Base-by-base conservation (phyloP, 2,888 invertebrate genomes). In the Lycocerus yunnanus region DNA sequence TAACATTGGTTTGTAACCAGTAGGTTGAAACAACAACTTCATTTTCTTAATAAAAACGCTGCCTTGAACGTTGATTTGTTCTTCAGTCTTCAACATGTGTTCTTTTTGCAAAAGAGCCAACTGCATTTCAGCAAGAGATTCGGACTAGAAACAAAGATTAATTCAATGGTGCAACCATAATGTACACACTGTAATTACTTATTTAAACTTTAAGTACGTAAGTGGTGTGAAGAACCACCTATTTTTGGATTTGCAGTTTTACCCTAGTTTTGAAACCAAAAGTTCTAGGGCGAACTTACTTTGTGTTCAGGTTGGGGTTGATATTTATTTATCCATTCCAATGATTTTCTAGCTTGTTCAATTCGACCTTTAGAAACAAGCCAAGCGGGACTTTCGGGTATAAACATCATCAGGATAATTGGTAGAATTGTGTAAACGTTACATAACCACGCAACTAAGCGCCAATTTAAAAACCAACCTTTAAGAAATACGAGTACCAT, bases 321-420 rank as follows among this genome's bases (percentile, higher is more conserved):
- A 73, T 86, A 86, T 73, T 85, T 85, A 78, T 88, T 85, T 61
- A 87, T 86, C 89, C 89, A 89, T 72, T 87, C 87, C 20, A 91
- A 82, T 1, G 90, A 86, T 66, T 88, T 88, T 21, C 88, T 88
- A 0, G 91, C 91, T 72, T 90, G 88, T 6, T 89, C 89, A n/a
- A 86, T 84, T 15, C 88, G 85, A 1, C 89, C 90, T 80, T 88
- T 90, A 0, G 90, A 88, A 2, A 90, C 88, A 1, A 91, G 84
- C 91, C 91, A 91, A 1, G 89, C 88, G 0, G 91, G 91, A 74
- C 90, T 90, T 83, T 91, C 91, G 0, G 90, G 90, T 3, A 90
- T 88, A 74, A 89, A 88, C 78, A 89, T 83, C 5, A 90, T 85
- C 5, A 90, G 80, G 9, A 90, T 68, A 2, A 88, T 83, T 0